Evolutionary conservation across 1,140 invertebrate species (phyloP).

Genomic region (Cyclargus thomasi): DNA sequence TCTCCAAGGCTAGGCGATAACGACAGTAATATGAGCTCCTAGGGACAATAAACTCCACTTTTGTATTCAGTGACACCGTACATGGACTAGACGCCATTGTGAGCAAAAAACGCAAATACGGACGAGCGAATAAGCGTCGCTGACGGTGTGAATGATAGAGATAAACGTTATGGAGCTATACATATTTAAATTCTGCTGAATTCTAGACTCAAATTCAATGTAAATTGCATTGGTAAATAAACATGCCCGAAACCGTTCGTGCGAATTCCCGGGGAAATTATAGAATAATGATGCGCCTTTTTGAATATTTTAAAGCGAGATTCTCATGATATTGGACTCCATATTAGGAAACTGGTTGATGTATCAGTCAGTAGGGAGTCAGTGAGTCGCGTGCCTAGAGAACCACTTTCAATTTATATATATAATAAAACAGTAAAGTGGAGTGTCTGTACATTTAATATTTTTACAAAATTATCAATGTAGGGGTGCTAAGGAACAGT

Average conservation of each 20-base stretch:
- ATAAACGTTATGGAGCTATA: constrained; percentile 22
- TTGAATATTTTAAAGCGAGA: constrained; percentile 40
- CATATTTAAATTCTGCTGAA: constrained; percentile 32
- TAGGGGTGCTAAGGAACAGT: too few species aligned
- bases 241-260: constrained; percentile 15
- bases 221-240: constrained; percentile 22
- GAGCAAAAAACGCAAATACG: constrained; percentile 40
- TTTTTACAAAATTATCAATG: too few species aligned
- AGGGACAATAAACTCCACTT: constrained; percentile 37
- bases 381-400: constrained; percentile 52
- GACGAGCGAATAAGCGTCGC: constrained; percentile 38
- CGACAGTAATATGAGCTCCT: constrained; percentile 30
- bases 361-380: constrained; percentile 28
- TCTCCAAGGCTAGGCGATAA: constrained; percentile 28
- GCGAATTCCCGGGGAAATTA: constrained; percentile 12
- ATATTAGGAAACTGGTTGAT: constrained; percentile 56
- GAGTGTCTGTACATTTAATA: too few species aligned
- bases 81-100: constrained; percentile 41
- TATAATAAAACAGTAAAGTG: too few species aligned
- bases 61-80: constrained; percentile 38
- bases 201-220: constrained; percentile 32
- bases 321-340: constrained; percentile 37
- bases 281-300: constrained; percentile 32
- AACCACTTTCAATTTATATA: constrained; percentile 20
- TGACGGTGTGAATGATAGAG: constrained; percentile 32